Conservation (phyloP, 2,113 vertebrate genomes). For the Clarias gariepinus region DNA sequence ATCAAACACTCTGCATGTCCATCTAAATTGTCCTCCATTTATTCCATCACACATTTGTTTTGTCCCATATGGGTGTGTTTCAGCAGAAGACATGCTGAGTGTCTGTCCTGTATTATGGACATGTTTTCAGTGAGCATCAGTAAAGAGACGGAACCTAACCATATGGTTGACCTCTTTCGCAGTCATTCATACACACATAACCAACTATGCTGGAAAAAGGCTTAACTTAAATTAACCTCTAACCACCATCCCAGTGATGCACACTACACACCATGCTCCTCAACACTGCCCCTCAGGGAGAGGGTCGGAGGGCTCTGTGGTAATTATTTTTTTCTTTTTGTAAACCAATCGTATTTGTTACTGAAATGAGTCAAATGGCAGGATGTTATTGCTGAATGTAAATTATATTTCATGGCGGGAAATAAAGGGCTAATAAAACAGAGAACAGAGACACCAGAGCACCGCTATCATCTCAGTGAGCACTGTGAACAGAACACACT, state of each 20-base stretch:
- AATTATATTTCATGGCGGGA: conserved; percentile 50
- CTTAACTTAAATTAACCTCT: no score
- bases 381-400: conserved; percentile 53
- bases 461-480: background rate
- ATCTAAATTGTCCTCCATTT: background rate
- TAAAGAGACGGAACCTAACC: background rate
- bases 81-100: background rate
- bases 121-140: background rate
- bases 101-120: background rate
- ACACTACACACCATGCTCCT: conserved; percentile 61
- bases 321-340: conserved; percentile 49
- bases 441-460: conserved; percentile 38
- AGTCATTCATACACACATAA: background rate
- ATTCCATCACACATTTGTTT: background rate
- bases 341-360: conserved; percentile 53
- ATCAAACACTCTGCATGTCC: background rate
- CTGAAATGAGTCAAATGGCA: conserved; percentile 44
- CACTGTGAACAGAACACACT: conserved; percentile 7
- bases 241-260: conserved; percentile 7
- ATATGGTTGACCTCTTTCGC: background rate
- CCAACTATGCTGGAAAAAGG: no score
- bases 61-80: background rate
- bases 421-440: conserved; percentile 55
- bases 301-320: conserved; percentile 28
- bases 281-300: conserved; percentile 70